These are phyloP conservation scores for Synchiropus splendidus DNA, from an alignment of 2,113 vertebrate species.

Conservation along the genomic window DNA sequence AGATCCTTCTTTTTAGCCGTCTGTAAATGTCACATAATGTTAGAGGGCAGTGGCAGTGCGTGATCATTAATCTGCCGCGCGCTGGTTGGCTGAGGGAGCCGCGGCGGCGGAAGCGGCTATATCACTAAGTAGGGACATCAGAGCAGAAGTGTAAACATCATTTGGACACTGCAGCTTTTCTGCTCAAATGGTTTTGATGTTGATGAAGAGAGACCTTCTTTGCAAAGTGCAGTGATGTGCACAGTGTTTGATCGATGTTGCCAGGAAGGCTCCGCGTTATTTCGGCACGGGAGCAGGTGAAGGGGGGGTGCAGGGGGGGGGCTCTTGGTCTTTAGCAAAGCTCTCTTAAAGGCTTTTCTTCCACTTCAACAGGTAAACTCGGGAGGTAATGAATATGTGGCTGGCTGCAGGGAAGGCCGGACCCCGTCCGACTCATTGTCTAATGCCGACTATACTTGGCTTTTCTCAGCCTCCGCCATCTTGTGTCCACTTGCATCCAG, in stretches of 20 bases:
- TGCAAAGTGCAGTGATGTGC: constrained; percentile 67
- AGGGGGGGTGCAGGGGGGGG: constrained; percentile 32
- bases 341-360: not conserved
- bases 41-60: constrained; percentile 47
- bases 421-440: too few relatives aligned
- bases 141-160: constrained; percentile 69
- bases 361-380: too few relatives aligned
- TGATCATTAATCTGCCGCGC: constrained; percentile 59
- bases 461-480: too few relatives aligned
- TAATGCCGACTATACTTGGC: too few relatives aligned
- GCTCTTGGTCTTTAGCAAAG: constrained; percentile 13
- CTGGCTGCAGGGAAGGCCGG: too few relatives aligned
- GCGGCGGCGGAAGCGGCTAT: constrained; percentile 42
- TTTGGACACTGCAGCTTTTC: constrained; percentile 76
- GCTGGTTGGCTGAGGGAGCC: constrained; percentile 36
- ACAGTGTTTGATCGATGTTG: constrained; percentile 64
- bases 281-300: constrained; percentile 30
- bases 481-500: too few relatives aligned
- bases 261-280: constrained; percentile 44
- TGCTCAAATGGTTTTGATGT: constrained; percentile 74
- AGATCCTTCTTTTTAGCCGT: constrained; percentile 48
- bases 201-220: constrained; percentile 70
- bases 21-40: constrained; percentile 63
- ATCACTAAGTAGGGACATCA: constrained; percentile 74
- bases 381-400: too few relatives aligned